Evolutionary conservation across 2,888 invertebrate species (phyloP).

Genomic region (Rhagophthalmus giganteus): DNA sequence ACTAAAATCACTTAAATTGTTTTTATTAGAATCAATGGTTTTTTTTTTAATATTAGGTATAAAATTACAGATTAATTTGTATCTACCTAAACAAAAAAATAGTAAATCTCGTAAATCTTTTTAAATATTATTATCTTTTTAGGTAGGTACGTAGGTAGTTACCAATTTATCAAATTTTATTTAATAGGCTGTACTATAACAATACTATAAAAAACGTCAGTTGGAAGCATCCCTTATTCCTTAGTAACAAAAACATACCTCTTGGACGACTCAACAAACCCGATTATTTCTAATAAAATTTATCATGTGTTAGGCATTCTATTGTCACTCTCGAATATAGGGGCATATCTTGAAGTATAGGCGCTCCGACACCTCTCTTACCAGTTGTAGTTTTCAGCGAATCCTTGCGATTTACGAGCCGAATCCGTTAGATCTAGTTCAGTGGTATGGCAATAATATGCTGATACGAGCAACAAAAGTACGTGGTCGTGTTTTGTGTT

Average conservation of each 20-base stretch:
- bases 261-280: conserved; percentile 25
- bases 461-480: conserved; percentile 40
- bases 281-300: conserved; percentile 33
- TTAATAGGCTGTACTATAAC: conserved; percentile 1
- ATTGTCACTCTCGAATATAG: conserved; percentile 41
- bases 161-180: neutral
- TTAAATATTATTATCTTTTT: neutral
- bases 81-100: neutral
- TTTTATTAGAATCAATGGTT: too few species aligned
- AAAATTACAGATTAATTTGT: too few species aligned
- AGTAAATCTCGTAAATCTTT: neutral
- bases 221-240: conserved; percentile 15
- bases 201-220: conserved; percentile 21
- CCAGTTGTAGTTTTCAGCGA: conserved; percentile 41
- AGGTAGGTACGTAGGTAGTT: neutral
- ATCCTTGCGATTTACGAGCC: conserved; percentile 29
- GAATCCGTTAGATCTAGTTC: conserved; percentile 48
- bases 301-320: conserved; percentile 51
- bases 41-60: too few species aligned
- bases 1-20: too few species aligned
- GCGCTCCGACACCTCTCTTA: conserved; percentile 36
- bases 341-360: conserved; percentile 37
- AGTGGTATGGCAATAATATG: conserved; percentile 48
- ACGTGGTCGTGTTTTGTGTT: conserved; percentile 50
- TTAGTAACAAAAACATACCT: conserved; percentile 25